phyloP scores from a whole-genome alignment of 2,797 vertebrate species.

The Sarcophilus harrisii region DNA sequence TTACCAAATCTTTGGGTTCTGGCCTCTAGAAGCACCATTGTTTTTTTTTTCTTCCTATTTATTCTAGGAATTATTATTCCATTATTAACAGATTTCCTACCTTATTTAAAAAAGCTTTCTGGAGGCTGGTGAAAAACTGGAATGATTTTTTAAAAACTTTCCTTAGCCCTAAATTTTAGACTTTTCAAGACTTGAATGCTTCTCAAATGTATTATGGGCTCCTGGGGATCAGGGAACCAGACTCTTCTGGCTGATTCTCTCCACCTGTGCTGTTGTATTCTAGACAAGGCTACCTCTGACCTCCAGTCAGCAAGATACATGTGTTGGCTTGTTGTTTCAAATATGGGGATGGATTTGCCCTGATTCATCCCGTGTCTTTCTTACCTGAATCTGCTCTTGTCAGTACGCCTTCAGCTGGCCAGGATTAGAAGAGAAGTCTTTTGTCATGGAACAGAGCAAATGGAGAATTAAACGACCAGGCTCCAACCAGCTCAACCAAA shows the following conservation, averaged over 20 bases:
- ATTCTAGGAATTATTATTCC: neutral
- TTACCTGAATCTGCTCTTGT: neutral
- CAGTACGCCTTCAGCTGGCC: neutral
- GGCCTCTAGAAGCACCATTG: neutral
- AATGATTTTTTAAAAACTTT: neutral
- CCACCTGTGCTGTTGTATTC: neutral
- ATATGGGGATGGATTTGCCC: neutral
- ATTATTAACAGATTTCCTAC: neutral
- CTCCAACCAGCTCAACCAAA: neutral
- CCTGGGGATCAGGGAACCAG: neutral
- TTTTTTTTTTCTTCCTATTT: neutral
- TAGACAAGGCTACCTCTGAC: neutral
- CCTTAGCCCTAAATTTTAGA: neutral
- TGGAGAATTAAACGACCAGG: neutral
- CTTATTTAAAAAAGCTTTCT: neutral
- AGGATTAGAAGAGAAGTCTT: neutral
- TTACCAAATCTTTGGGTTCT: neutral
- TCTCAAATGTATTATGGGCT: neutral
- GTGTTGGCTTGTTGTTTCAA: neutral
- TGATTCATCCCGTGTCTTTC: neutral
- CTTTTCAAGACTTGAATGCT: neutral
- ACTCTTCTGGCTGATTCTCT: neutral
- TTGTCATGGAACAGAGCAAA: neutral
- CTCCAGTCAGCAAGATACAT: neutral
- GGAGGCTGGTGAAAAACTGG: neutral